A percentile compares a stretch with the other conserved stretches of the same genome.
Evolutionary conservation across 37 sponge, comb jelly and placozoan species (phyloP).

Genomic region (Agelas oroides): DNA sequence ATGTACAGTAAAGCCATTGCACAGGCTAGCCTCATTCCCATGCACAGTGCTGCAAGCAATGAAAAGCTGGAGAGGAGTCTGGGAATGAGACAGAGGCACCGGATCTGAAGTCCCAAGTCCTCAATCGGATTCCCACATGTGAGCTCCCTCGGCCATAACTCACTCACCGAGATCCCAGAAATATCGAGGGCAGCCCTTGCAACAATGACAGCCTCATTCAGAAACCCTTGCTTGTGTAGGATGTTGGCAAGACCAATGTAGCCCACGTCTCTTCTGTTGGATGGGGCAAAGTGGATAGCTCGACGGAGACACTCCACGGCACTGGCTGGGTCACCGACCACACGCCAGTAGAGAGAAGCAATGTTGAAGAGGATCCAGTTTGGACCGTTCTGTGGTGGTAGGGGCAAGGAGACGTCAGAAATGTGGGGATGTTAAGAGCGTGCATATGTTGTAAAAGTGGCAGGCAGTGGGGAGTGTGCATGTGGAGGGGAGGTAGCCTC

Average conservation of each 20-base stretch:
- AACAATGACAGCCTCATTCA: conserved; percentile 79
- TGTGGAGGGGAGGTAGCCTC: background rate
- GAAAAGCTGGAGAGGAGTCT: too few species aligned
- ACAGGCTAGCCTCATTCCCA: too few species aligned
- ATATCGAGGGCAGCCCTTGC: conserved; percentile 82
- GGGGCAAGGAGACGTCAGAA: too few species aligned
- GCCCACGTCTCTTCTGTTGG: conserved; percentile 59
- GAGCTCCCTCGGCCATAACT: too few species aligned
- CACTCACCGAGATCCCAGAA: conserved; percentile 60
- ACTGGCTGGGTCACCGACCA: conserved; percentile 65
- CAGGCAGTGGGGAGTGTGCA: background rate
- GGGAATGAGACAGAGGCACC: too few species aligned
- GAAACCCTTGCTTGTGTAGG: conserved; percentile 49
- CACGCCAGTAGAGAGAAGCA: conserved; percentile 87
- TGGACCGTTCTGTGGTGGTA: conserved; percentile 65
- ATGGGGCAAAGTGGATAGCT: conserved; percentile 71
- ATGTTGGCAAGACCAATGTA: conserved; percentile 81
- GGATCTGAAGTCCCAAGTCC: too few species aligned
- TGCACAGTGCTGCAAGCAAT: too few species aligned
- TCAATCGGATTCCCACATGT: too few species aligned
- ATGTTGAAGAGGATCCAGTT: conserved; percentile 83
- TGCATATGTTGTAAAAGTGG: too few species aligned
- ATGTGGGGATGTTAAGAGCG: too few species aligned
- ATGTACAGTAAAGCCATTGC: too few species aligned
- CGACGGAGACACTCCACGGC: conserved; percentile 86